These are phyloP conservation scores for Volucella zonaria DNA, from an alignment of 2,888 invertebrate genomes.

Conservation along the genomic window DNA sequence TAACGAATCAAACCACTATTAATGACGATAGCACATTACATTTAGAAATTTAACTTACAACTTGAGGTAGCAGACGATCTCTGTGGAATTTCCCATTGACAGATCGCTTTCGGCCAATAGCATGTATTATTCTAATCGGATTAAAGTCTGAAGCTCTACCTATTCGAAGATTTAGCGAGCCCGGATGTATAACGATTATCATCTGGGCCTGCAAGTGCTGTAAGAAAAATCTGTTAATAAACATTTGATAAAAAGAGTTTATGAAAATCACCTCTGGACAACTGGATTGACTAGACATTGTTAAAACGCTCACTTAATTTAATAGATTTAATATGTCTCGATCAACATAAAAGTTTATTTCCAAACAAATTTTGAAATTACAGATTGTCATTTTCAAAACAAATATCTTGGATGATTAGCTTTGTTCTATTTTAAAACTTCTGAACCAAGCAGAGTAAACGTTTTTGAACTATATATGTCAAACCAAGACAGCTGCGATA, in stretches of 20 bases:
- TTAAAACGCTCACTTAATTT: background rate
- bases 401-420: background rate
- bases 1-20: slow-evolving; percentile 70
- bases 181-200: slow-evolving; percentile 97
- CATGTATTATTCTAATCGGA: slow-evolving; percentile 92
- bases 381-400: slow-evolving; percentile 8
- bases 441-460: too few species aligned
- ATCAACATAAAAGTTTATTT: background rate
- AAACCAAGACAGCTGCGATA: too few species aligned
- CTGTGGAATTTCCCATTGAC: slow-evolving; percentile 84
- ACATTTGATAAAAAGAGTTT: background rate
- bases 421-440: background rate
- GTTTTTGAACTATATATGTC: too few species aligned
- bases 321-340: background rate
- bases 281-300: slow-evolving; percentile 68
- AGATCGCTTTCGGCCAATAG: slow-evolving; percentile 79
- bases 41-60: slow-evolving; percentile 76
- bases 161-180: slow-evolving; percentile 93
- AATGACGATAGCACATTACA: background rate
- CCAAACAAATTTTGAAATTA: background rate
- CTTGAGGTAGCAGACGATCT: slow-evolving; percentile 86
- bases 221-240: slow-evolving; percentile 75
- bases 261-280: slow-evolving; percentile 58
- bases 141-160: slow-evolving; percentile 95
- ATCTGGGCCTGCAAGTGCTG: slow-evolving; percentile 90